Conservation (phyloP, 2,888 invertebrate genomes). For the Phlogophora meticulosa region DNA sequence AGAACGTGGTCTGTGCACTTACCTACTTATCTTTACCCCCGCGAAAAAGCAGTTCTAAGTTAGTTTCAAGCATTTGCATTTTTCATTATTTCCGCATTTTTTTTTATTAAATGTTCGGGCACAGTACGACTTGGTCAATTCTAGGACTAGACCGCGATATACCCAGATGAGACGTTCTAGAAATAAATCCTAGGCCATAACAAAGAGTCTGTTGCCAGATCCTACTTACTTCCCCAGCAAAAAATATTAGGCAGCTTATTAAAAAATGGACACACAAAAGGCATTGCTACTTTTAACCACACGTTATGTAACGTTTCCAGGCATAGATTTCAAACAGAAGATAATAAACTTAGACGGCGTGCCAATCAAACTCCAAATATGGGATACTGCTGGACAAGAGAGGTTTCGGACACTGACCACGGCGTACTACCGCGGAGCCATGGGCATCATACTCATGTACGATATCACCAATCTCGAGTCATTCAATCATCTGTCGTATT, state of each 20-base stretch:
- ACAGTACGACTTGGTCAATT: background rate
- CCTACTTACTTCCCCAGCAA: slow-evolving; percentile 8
- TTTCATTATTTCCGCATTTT: background rate
- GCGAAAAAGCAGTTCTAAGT: background rate
- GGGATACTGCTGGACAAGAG: slow-evolving; percentile 97
- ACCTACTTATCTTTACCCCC: background rate
- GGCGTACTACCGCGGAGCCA: slow-evolving; percentile 97
- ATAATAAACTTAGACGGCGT: slow-evolving; percentile 96
- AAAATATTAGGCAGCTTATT: slow-evolving; percentile 16
- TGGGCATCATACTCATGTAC: slow-evolving; percentile 97
- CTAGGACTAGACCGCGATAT: background rate
- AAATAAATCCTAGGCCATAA: background rate
- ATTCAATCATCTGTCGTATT: slow-evolving; percentile 97
- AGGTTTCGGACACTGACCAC: slow-evolving; percentile 95
- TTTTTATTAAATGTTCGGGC: background rate
- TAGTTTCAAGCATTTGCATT: background rate
- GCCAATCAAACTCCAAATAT: slow-evolving; percentile 96
- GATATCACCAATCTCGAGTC: slow-evolving; percentile 97
- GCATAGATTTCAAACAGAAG: slow-evolving; percentile 97
- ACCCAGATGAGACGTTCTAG: background rate
- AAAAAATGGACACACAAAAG: slow-evolving; percentile 36
- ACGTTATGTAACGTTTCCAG: slow-evolving; percentile 84
- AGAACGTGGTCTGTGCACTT: too few relatives aligned
- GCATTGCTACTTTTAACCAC: slow-evolving; percentile 28
- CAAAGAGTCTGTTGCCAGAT: slow-evolving; percentile 2